phyloP scores from a whole-genome alignment of 2,113 vertebrate genomes.

The Puntigrus tetrazona region DNA sequence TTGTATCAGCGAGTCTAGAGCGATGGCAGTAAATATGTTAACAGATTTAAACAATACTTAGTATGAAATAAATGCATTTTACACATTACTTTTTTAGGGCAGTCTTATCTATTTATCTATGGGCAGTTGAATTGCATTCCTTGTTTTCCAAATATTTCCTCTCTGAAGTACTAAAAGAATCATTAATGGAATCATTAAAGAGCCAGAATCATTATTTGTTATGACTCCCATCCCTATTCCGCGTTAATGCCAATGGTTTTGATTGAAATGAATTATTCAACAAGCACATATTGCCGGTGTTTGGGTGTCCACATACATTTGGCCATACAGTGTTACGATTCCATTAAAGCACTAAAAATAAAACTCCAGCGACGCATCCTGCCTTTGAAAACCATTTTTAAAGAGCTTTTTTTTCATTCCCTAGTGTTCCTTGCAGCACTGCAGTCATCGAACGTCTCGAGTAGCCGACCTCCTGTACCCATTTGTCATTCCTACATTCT shows the following conservation, averaged over 20 bases:
- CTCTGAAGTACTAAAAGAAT: background rate
- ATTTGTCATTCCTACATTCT: background rate
- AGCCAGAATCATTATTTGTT: background rate
- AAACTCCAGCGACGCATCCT: background rate
- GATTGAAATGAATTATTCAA: background rate
- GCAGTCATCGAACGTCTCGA: background rate
- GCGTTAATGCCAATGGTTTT: background rate
- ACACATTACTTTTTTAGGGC: background rate
- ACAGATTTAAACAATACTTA: too few relatives aligned
- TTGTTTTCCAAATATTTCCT: background rate
- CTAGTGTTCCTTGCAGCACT: background rate
- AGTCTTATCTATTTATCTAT: background rate
- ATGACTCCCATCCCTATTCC: background rate
- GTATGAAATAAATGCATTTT: too few relatives aligned
- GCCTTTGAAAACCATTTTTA: background rate
- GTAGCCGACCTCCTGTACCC: background rate
- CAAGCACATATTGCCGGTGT: background rate
- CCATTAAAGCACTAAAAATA: background rate
- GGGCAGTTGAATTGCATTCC: background rate
- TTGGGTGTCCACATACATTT: background rate
- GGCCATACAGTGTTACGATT: background rate
- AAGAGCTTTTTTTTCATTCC: conserved; percentile 4
- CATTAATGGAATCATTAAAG: background rate
- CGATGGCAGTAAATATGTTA: too few relatives aligned
- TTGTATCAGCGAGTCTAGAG: too few relatives aligned